These are phyloP conservation scores for Chymomyza costata DNA, from an alignment of 1,140 invertebrate species.

Conservation along the genomic window DNA sequence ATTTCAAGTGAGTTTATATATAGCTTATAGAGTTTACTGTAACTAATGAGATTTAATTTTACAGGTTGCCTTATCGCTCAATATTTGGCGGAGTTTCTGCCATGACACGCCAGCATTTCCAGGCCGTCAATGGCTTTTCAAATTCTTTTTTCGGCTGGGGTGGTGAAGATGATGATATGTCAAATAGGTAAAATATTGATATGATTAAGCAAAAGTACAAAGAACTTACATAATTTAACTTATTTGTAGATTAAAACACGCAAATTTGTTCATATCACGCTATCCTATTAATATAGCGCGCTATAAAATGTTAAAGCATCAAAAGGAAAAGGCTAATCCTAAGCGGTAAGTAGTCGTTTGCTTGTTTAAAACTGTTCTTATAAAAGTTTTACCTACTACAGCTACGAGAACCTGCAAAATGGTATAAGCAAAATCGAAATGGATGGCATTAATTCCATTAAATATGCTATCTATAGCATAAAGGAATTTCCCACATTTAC, in stretches of 20 bases:
- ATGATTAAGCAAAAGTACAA: neutral
- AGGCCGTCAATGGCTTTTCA: constrained; percentile 91
- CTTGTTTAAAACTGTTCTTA: neutral
- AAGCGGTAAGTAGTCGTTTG: constrained; percentile 81
- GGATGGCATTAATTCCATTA: constrained; percentile 91
- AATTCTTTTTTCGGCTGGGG: constrained; percentile 96
- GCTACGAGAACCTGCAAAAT: constrained; percentile 88
- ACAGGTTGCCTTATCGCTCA: constrained; percentile 89
- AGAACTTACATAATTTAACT: constrained; percentile 23
- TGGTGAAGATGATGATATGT: constrained; percentile 95
- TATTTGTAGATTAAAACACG: constrained; percentile 79
- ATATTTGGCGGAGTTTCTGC: constrained; percentile 94
- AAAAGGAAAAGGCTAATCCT: constrained; percentile 91
- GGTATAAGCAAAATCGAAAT: constrained; percentile 88
- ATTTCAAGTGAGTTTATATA: constrained; percentile 82
- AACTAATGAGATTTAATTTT: constrained; percentile 11
- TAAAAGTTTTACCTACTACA: constrained; percentile 68
- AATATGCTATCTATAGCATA: constrained; percentile 85
- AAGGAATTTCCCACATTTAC: constrained; percentile 84
- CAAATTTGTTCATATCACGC: constrained; percentile 87
- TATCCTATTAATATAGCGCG: constrained; percentile 91
- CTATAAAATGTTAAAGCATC: constrained; percentile 94
- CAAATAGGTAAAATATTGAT: constrained; percentile 77
- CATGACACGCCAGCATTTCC: constrained; percentile 87
- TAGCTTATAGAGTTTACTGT: neutral